These are phyloP conservation scores for Apeira syringaria DNA, from an alignment of 2,888 invertebrate species.

Conservation along the genomic window DNA sequence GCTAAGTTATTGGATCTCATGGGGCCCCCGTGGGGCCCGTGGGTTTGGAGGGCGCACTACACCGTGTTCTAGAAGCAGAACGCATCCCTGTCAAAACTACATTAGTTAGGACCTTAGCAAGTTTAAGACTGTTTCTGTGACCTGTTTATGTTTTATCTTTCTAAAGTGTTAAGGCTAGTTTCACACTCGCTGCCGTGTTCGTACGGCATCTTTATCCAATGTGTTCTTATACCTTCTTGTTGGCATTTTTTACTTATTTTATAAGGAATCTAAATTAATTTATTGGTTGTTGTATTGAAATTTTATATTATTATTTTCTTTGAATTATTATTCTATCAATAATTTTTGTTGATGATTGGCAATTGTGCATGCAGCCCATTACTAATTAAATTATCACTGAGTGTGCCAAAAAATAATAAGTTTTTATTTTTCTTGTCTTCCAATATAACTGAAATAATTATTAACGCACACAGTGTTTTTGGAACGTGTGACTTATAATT, in stretches of 20 bases:
- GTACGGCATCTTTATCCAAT: constrained; percentile 65
- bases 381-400: constrained; percentile 40
- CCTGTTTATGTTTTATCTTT: constrained; percentile 82
- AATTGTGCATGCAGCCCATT: constrained; percentile 76
- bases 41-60: constrained; percentile 66
- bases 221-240: constrained; percentile 83
- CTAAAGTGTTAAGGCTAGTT: constrained; percentile 68
- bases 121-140: constrained; percentile 84
- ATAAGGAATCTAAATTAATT: constrained; percentile 83
- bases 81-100: constrained; percentile 80
- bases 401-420: constrained; percentile 64
- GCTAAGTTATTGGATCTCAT: constrained; percentile 73
- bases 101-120: constrained; percentile 82
- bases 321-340: constrained; percentile 75
- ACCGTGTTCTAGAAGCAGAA: constrained; percentile 81
- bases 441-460: constrained; percentile 40
- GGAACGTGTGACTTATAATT: constrained; percentile 4
- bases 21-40: constrained; percentile 41
- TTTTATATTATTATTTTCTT: constrained; percentile 73
- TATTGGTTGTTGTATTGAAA: constrained; percentile 83
- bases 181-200: constrained; percentile 42
- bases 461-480: constrained; percentile 21
- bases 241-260: constrained; percentile 83
- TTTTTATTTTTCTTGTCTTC: constrained; percentile 54
- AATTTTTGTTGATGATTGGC: constrained; percentile 67